Evolutionary conservation across 1,140 invertebrate species (phyloP), one percentile per base, ranked within the genome.

Genomic region (Xylocopa sonorina): DNA sequence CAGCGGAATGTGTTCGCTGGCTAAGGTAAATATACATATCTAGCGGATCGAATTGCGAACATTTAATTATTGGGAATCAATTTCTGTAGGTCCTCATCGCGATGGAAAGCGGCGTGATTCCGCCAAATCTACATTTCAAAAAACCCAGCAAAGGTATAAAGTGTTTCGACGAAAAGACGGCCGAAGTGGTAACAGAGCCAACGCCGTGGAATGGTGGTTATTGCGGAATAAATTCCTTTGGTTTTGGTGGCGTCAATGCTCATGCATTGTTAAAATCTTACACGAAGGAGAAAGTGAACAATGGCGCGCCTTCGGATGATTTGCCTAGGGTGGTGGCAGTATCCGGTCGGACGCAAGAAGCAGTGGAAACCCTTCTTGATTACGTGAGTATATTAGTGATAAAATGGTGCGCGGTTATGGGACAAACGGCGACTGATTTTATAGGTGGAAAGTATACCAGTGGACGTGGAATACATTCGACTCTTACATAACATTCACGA

Each of bases 1-100:
- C 3, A 98, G 97, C 48, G 98, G 98, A 77, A 91, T 97, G 0
- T 97, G 96, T 90, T 96, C 97, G 1, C 86, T 99, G 50, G 95
- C 96, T 5, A 99, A 99, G 93, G 96, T 97, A 29, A 38, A n/a
- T n/a, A n/a, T n/a, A n/a, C n/a, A n/a, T n/a, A n/a, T n/a, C n/a
- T n/a, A n/a, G n/a, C n/a, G n/a, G n/a, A n/a, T n/a, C n/a, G n/a
- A n/a, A n/a, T n/a, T n/a, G n/a, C n/a, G n/a, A n/a, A n/a, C n/a
- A n/a, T n/a, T n/a, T n/a, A n/a, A n/a, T n/a, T n/a, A n/a, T n/a
- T n/a, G n/a, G n/a, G n/a, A n/a, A n/a, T n/a, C n/a, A n/a, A 53
- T 24, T 41, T 63, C 88, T 84, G 0, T 86, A 94, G 93, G 90
- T 94, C 1, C 79, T 97, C 7, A 93, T 97, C 72, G 94, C 95